phyloP scores from a whole-genome alignment of 2,888 invertebrate species.

The Aricia artaxerxes region DNA sequence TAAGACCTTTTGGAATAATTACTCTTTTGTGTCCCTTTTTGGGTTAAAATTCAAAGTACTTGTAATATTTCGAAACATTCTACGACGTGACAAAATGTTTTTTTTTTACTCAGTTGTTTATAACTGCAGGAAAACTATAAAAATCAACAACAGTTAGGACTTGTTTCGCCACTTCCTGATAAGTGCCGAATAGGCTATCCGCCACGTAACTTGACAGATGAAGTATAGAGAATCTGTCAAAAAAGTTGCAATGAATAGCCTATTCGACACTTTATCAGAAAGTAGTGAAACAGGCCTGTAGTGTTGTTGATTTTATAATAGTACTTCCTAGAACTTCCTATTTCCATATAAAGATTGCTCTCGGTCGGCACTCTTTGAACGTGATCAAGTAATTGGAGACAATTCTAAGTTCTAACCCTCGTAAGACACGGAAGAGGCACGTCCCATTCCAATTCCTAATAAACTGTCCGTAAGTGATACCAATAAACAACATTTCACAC shows the following conservation, averaged over 20 bases:
- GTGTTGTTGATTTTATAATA: too few relatives aligned
- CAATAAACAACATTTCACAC: constrained; percentile 10
- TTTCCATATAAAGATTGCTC: background rate
- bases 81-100: background rate
- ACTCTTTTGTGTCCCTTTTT: background rate
- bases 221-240: too few relatives aligned
- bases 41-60: background rate
- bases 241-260: too few relatives aligned
- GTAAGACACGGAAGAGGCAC: constrained; percentile 2
- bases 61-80: background rate
- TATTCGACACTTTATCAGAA: too few relatives aligned
- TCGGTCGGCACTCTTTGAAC: background rate
- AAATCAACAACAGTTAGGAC: background rate
- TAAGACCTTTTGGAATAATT: background rate
- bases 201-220: too few relatives aligned
- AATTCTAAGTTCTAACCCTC: background rate
- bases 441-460: constrained; percentile 17
- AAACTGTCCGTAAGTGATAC: constrained; percentile 25
- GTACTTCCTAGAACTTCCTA: background rate
- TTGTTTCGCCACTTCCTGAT: too few relatives aligned
- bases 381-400: constrained; percentile 1
- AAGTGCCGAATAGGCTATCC: too few relatives aligned
- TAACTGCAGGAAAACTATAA: background rate
- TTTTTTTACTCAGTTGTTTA: background rate
- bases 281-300: too few relatives aligned